These are phyloP conservation scores for Aphis gossypii DNA, from an alignment of 1,140 invertebrate species.

Conservation along the genomic window DNA sequence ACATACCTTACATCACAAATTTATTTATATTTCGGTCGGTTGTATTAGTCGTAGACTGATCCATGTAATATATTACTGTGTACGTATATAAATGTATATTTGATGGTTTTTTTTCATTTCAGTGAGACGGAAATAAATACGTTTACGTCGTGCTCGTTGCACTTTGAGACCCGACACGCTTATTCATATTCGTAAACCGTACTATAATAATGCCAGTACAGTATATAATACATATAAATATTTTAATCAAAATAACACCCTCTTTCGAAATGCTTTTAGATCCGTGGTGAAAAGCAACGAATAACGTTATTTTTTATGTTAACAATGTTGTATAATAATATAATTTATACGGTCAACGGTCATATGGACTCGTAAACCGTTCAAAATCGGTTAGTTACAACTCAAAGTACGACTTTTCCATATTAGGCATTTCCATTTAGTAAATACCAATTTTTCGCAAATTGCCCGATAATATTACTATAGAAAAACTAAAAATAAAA, in stretches of 20 bases:
- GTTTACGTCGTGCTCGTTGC: not conserved
- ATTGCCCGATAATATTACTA: not conserved
- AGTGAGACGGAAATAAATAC: not conserved
- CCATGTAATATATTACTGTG: not conserved
- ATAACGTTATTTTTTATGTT: not conserved
- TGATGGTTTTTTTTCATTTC: not conserved
- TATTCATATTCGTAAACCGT: not conserved
- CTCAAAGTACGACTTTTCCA: not conserved
- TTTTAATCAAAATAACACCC: slow-evolving; percentile 1
- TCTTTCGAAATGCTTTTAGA: not conserved
- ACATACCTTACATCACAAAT: not conserved
- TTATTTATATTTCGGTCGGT: not conserved
- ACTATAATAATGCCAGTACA: not conserved
- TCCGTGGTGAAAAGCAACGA: not conserved
- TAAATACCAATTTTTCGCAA: not conserved
- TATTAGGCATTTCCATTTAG: not conserved
- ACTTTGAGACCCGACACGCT: not conserved
- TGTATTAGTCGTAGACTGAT: not conserved
- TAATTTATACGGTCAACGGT: not conserved
- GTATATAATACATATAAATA: not conserved
- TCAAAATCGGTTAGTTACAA: too few species aligned
- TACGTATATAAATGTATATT: not conserved
- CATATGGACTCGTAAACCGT: not conserved
- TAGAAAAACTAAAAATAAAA: not conserved
- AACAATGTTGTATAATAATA: not conserved